These are phyloP conservation scores for Mizuhopecten yessoensis DNA, from an alignment of 1,140 invertebrate species.

Conservation along the genomic window DNA sequence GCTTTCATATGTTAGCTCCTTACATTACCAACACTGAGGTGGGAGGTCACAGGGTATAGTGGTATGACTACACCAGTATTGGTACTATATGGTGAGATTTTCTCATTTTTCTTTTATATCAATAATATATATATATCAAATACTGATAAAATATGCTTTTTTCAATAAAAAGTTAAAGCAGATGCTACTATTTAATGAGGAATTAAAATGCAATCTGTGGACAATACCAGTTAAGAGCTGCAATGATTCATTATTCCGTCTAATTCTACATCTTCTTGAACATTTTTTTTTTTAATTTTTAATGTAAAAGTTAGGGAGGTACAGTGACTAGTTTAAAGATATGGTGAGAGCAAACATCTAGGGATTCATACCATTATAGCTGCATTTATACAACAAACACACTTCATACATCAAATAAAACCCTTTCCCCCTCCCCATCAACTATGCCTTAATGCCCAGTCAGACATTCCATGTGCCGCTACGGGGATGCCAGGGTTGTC, in stretches of 20 bases:
- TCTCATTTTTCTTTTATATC: background rate
- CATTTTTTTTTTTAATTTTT: background rate
- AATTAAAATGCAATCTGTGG: background rate
- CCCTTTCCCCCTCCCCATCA: background rate
- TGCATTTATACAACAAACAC: conserved; percentile 16
- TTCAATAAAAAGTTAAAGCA: background rate
- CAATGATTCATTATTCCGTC: background rate
- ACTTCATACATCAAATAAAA: background rate
- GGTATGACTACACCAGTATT: background rate
- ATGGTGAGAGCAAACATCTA: background rate
- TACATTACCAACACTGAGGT: background rate
- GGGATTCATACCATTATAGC: background rate
- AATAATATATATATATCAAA: background rate
- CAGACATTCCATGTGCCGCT: background rate
- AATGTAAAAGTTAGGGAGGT: background rate
- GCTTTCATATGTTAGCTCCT: background rate
- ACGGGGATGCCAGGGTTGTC: background rate
- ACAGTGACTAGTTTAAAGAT: background rate
- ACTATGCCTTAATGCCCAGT: too few species aligned
- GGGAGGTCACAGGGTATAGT: background rate
- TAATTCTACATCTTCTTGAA: background rate
- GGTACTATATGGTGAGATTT: background rate
- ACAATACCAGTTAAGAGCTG: background rate
- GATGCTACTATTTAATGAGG: background rate
- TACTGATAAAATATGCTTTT: conserved; percentile 27